Percentiles rank a stretch among this genome's conserved stretches.
phyloP scores from a whole-genome alignment of 64 coral and sea anemone genomes.

The Porites australiensis region DNA sequence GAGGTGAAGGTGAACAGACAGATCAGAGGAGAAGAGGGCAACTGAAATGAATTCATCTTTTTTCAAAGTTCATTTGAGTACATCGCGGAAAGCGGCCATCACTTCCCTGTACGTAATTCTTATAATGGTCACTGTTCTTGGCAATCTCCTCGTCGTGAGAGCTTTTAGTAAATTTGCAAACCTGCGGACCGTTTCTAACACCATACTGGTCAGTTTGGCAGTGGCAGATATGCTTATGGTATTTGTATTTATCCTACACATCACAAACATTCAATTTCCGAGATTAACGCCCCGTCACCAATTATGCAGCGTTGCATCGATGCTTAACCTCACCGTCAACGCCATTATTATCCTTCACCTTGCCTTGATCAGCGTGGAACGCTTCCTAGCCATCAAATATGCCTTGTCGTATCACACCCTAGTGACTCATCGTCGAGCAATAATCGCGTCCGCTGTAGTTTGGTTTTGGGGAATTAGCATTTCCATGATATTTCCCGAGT shows the following conservation, averaged over 20 bases:
- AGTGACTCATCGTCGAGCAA: background rate
- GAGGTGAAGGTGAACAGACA: no score
- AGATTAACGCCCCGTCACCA: background rate
- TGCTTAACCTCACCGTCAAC: background rate
- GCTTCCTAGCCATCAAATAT: slow-evolving; percentile 16
- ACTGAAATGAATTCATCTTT: no score
- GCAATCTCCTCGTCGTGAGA: slow-evolving; percentile 1
- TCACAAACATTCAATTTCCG: background rate
- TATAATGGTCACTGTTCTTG: background rate
- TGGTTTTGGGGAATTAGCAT: slow-evolving; percentile 11
- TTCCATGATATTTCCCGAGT: background rate
- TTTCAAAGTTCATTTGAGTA: background rate
- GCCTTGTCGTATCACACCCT: slow-evolving; percentile 8
- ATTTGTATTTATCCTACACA: background rate
- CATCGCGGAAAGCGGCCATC: background rate
- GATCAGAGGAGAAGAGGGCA: no score
- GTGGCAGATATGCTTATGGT: slow-evolving; percentile 26
- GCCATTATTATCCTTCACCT: slow-evolving; percentile 17
- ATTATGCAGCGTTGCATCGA: background rate
- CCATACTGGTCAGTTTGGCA: slow-evolving; percentile 38
- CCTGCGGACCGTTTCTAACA: slow-evolving; percentile 17
- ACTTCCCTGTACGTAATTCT: background rate
- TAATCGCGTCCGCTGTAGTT: background rate
- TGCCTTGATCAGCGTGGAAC: slow-evolving; percentile 1
- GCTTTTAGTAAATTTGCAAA: slow-evolving; percentile 4